Base-by-base conservation (phyloP, 1,140 invertebrate species). In the Leptoteleia sp. region DNA sequence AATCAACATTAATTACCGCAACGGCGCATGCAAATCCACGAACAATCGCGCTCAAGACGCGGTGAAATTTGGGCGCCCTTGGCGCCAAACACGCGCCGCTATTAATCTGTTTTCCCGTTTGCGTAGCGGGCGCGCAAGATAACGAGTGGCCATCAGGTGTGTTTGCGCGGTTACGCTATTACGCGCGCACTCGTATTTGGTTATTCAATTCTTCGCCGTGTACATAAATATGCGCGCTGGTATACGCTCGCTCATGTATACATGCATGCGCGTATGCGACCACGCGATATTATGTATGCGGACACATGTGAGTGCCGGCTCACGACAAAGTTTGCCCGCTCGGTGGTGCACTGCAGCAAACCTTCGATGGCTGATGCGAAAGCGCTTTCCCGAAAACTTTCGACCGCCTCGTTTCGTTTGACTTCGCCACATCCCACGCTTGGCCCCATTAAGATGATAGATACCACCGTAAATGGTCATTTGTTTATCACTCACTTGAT, bases 371-470 rank as follows among this genome's bases (percentile, higher is more conserved):
- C 29, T 52, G 12, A 4, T 15, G 37, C 40, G 27, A 27, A 17
- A 15, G n/a, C 13, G 64, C 50, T 55, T 47, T 59, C 22, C 57
- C 45, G 17, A 16, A 67, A 83, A 83, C 75, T 79, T 81, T 82
- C 59, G 50, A 37, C 52, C 54, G 42, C 75, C 67, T 62, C 50
- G 42, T 61, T 61, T 70, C 76, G 64, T 76, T 80, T 72, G 67
- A 65, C 55, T 80, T 71, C 17, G 37, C 57, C 52, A 1, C 52
- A 70, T 47, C 42, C 11, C 52, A 13, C 35, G 64, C 31, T 62
- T 64, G 78, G 52, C 73, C 79, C 70, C 78, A 81, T 82, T 77
- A 77, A 79, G 62, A 84, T 84, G 79, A 84, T 83, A 76, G 73
- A 84, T 83, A 84, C 65, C 33, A 31, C 29, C 5, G 17, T 11